Percentiles rank a stretch among this genome's conserved stretches.
phyloP scores from a whole-genome alignment of 2,888 invertebrate species.

The Crossocerus cetratus region DNA sequence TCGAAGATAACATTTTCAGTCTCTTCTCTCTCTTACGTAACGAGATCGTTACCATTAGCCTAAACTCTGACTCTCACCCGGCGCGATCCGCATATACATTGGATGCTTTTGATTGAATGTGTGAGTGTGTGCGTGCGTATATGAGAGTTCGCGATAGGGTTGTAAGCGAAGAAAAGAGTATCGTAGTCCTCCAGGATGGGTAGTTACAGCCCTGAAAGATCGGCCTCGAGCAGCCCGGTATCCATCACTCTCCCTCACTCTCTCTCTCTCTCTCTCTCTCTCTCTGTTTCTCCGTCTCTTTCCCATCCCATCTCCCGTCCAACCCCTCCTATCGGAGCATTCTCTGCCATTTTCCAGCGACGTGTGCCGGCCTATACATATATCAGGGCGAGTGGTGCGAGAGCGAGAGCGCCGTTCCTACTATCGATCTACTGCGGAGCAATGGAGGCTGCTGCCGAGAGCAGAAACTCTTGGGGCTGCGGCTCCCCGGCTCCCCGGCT shows the following conservation, averaged over 20 bases:
- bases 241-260: slow-evolving; percentile 26
- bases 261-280: too few relatives aligned
- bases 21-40: slow-evolving; percentile 38
- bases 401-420: slow-evolving; percentile 52
- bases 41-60: slow-evolving; percentile 19
- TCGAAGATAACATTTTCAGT: slow-evolving; percentile 31
- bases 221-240: slow-evolving; percentile 46
- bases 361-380: slow-evolving; percentile 58
- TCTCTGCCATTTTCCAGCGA: slow-evolving; percentile 59
- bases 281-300: slow-evolving; percentile 31
- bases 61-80: neutral
- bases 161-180: neutral
- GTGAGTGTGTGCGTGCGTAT: too few relatives aligned
- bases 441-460: slow-evolving; percentile 58
- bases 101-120: neutral
- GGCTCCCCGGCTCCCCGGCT: too few relatives aligned
- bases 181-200: slow-evolving; percentile 16
- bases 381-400: slow-evolving; percentile 52
- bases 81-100: neutral
- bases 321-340: slow-evolving; percentile 46
- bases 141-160: neutral
- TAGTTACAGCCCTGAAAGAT: slow-evolving; percentile 50
- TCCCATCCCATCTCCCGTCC: slow-evolving; percentile 35
- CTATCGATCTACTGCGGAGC: slow-evolving; percentile 72
- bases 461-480: slow-evolving; percentile 47